Base-by-base conservation (phyloP, 2,797 vertebrate genomes). In the Enteromius paludinosus region DNA sequence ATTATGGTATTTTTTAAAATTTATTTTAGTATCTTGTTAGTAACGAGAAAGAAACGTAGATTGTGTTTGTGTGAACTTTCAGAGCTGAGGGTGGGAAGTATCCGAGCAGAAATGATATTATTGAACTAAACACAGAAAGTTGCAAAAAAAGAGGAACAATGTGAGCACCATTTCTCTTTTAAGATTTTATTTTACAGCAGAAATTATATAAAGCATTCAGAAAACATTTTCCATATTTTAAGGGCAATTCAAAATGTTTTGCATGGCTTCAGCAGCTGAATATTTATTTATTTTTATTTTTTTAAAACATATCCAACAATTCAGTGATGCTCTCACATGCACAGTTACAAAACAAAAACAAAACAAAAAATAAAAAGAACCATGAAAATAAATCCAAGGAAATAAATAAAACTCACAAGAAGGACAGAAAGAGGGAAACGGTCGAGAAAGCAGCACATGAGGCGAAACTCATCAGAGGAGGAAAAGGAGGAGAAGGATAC, bases 191-290 rank as follows among this genome's bases (percentile, higher is more conserved):
- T 99, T 98, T 99, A 99, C 98, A 99, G 98, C 98, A 99, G 97
- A 98, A 99, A 98, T 98, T 97, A 99, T 99, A 98, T 98, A 99
- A 99, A 99, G 98, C 98, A 99, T 99, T 99, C 98, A 99, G 97
- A 99, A 98, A 98, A 99, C 98, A 99, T 98, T 96, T 98, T 98
- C 97, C 97, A 98, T 98, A 98, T 97, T 98, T 96, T 97, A 98
- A 99, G 98, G 97, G 97, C 98, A 99, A 98, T 99, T 99, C 97
- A 98, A 99, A 99, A 99, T 96, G 97, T 97, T 98, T 99, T 98
- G 97, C 97, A 99, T 99, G 97, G 96, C 98, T 98, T 98, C 97
- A 98, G 98, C 98, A 99, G 97, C 97, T 98, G 96, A 98, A 96
- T 97, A 98, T 97, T 97, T 88, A 15, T 83, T 77, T 64, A 11